These are phyloP conservation scores for Lithophane leautieri DNA, from an alignment of 2,888 invertebrate genomes.

Conservation along the genomic window DNA sequence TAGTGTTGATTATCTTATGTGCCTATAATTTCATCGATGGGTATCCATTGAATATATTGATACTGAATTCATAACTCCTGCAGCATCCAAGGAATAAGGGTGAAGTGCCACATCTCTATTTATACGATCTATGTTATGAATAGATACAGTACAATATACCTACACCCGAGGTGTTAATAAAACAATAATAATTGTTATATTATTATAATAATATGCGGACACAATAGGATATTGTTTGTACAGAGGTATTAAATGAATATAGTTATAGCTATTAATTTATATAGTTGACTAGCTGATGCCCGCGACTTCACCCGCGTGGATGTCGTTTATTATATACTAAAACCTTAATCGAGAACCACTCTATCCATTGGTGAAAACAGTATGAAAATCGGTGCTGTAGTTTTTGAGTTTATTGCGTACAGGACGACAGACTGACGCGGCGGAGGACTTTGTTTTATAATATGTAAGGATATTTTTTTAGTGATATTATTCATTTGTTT, in stretches of 20 bases:
- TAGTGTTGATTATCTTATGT: background rate
- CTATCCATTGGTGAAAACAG: too few relatives aligned
- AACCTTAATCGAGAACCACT: too few relatives aligned
- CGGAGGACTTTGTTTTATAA: too few relatives aligned
- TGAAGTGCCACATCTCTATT: background rate
- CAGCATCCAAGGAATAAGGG: background rate
- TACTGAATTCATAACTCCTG: background rate
- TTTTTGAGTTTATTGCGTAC: too few relatives aligned
- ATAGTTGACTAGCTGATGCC: too few relatives aligned
- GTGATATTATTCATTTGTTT: conserved; percentile 13
- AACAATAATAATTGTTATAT: conserved; percentile 48
- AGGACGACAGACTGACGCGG: too few relatives aligned
- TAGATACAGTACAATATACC: conserved; percentile 1
- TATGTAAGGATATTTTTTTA: background rate
- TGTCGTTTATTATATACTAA: too few relatives aligned
- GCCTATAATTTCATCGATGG: too few relatives aligned
- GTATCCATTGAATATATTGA: background rate
- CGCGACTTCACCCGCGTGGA: too few relatives aligned
- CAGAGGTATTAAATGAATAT: conserved; percentile 26
- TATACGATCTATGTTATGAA: background rate
- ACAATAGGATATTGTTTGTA: conserved; percentile 47
- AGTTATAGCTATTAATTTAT: conserved; percentile 13
- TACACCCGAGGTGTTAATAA: conserved; percentile 46
- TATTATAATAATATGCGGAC: conserved; percentile 40
- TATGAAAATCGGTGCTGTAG: too few relatives aligned